phyloP scores from a whole-genome alignment of 2,888 invertebrate species.

The Leucozona laternaria region DNA sequence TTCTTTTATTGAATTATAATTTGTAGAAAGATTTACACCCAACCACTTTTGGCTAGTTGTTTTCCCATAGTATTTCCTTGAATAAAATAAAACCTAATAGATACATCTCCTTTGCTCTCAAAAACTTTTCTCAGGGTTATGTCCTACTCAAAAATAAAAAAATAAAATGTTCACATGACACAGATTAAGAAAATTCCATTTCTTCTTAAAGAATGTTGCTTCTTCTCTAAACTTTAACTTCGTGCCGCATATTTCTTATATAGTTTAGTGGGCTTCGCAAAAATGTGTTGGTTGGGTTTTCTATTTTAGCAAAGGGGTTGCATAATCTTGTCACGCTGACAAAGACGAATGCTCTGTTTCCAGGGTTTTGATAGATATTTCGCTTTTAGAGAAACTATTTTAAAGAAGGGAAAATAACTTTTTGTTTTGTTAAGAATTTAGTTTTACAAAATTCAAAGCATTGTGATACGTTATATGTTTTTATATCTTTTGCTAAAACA shows the following conservation, averaged over 20 bases:
- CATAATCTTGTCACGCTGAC: constrained; percentile 21
- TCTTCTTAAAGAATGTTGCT: constrained; percentile 8
- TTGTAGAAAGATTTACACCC: too few species aligned
- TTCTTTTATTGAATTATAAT: too few species aligned
- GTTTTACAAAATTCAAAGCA: constrained; percentile 21
- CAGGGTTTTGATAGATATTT: constrained; percentile 7
- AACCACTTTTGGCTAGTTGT: too few species aligned
- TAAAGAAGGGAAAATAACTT: background rate
- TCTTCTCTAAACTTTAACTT: background rate
- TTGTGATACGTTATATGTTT: background rate
- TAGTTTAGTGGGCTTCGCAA: background rate
- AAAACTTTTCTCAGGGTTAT: background rate
- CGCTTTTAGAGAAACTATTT: constrained; percentile 11
- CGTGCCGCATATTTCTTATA: background rate
- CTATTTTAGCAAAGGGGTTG: background rate
- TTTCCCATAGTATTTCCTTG: too few species aligned
- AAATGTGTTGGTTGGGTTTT: constrained; percentile 22
- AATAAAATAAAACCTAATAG: background rate
- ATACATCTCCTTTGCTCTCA: background rate
- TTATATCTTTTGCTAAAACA: background rate
- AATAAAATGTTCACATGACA: constrained; percentile 24
- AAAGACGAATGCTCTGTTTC: constrained; percentile 30
- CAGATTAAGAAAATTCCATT: too few species aligned
- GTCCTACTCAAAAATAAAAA: too few species aligned
- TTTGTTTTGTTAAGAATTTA: constrained; percentile 28